A percentile compares a stretch with the other conserved stretches of the same genome.
Evolutionary conservation across 2,888 invertebrate genomes (phyloP).

Genomic region (Xiphydria camelus): DNA sequence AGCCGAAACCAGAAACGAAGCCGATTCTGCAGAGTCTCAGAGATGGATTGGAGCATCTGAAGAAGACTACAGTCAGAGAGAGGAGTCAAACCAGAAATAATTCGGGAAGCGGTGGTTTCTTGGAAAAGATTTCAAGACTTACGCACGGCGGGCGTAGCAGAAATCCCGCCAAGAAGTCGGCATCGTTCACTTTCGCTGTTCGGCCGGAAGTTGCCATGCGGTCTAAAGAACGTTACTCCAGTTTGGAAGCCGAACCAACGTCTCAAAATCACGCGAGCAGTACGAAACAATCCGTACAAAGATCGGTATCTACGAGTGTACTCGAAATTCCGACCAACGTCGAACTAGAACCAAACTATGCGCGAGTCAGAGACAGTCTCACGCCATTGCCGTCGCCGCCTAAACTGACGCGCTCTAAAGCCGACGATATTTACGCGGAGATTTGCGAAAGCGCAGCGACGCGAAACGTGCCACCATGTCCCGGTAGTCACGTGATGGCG

Average conservation of each 20-base stretch:
- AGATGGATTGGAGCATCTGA: conserved; percentile 49
- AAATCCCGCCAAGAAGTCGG: conserved; percentile 55
- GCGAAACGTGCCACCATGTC: conserved; percentile 33
- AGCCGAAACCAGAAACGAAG: conserved; percentile 49
- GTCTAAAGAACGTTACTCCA: conserved; percentile 51
- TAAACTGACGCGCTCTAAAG: conserved; percentile 31
- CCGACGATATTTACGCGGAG: conserved; percentile 53
- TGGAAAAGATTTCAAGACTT: conserved; percentile 50
- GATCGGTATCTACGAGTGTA: conserved; percentile 52
- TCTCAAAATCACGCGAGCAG: conserved; percentile 32
- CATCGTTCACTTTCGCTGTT: conserved; percentile 56
- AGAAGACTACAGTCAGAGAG: conserved; percentile 30
- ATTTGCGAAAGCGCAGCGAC: conserved; percentile 46
- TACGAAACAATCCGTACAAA: conserved; percentile 49
- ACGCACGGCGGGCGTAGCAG: conserved; percentile 46
- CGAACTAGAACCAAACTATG: conserved; percentile 52
- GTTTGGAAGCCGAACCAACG: conserved; percentile 49
- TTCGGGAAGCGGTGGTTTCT: conserved; percentile 40
- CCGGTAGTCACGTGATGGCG: conserved; percentile 52
- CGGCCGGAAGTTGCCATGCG: conserved; percentile 51
- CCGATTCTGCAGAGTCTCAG: conserved; percentile 51
- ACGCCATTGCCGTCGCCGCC: conserved; percentile 43
- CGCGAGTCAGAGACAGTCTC: conserved; percentile 49
- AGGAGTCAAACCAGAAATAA: conserved; percentile 23
- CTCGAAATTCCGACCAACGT: conserved; percentile 46